Percentiles rank a stretch among this genome's conserved stretches.
Conservation (phyloP, 2,888 invertebrate genomes). For the Parnassius glacialis region DNA sequence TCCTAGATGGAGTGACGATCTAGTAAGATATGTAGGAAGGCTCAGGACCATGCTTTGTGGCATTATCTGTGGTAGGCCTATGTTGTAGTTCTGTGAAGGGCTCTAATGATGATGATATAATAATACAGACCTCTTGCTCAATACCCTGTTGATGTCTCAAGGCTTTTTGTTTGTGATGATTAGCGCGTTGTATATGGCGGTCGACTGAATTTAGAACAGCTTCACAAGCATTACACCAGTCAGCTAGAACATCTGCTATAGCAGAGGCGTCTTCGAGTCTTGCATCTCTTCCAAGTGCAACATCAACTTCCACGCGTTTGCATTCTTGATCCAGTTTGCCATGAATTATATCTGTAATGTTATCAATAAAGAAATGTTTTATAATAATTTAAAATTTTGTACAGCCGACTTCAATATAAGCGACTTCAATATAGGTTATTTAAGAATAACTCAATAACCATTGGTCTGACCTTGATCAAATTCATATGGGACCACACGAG, state of each 20-base stretch:
- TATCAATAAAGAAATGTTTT: not conserved
- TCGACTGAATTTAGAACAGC: constrained; percentile 94
- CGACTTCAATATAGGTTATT: too few species aligned
- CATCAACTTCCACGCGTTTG: constrained; percentile 95
- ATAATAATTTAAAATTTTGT: too few species aligned
- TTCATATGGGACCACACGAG: too few species aligned
- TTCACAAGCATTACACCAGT: constrained; percentile 95
- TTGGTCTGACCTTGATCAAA: too few species aligned
- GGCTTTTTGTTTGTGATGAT: constrained; percentile 90
- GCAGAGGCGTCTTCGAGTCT: constrained; percentile 89
- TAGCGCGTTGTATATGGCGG: constrained; percentile 92
- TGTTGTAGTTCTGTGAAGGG: too few species aligned
- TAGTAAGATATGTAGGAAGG: too few species aligned
- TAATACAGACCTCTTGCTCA: constrained; percentile 87
- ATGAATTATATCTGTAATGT: constrained; percentile 90
- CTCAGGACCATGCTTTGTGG: too few species aligned
- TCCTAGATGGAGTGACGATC: too few species aligned
- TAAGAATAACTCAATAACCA: too few species aligned
- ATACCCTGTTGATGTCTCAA: constrained; percentile 90
- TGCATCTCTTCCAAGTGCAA: constrained; percentile 96
- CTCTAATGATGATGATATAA: too few species aligned
- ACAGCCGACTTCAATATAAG: too few species aligned
- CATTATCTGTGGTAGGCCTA: too few species aligned
- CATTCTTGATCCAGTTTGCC: constrained; percentile 98
- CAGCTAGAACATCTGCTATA: constrained; percentile 90